A percentile compares a stretch with the other conserved stretches of the same genome.
Evolutionary conservation across 2,113 vertebrate species (phyloP).

Genomic region (Nycticryphes semicollaris): DNA sequence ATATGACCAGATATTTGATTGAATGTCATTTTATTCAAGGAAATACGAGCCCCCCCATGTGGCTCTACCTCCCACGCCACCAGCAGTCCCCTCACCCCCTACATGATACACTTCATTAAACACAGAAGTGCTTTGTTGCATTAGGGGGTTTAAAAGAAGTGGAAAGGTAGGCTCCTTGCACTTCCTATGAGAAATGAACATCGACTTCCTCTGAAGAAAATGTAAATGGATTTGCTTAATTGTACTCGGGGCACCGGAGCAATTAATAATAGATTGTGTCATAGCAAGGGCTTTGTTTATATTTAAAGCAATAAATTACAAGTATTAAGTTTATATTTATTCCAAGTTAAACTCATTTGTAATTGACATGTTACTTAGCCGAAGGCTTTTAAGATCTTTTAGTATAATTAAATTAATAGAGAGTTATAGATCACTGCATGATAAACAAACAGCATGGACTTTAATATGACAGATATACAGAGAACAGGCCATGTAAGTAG

Average conservation of each 20-base stretch:
- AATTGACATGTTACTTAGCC: slow-evolving; percentile 97
- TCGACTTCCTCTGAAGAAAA: slow-evolving; percentile 85
- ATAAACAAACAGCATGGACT: slow-evolving; percentile 91
- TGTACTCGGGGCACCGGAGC: slow-evolving; percentile 82
- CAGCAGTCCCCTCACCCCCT: neutral
- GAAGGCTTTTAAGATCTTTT: slow-evolving; percentile 96
- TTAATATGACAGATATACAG: slow-evolving; percentile 90
- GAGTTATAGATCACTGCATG: slow-evolving; percentile 93
- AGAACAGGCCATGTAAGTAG: slow-evolving; percentile 83
- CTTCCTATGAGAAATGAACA: slow-evolving; percentile 86
- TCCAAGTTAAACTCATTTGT: slow-evolving; percentile 94
- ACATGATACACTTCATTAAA: slow-evolving; percentile 39
- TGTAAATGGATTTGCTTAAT: slow-evolving; percentile 91
- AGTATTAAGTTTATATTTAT: slow-evolving; percentile 96
- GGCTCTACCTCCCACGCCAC: neutral
- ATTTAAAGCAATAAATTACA: slow-evolving; percentile 93
- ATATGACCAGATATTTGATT: neutral
- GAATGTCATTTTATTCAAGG: neutral
- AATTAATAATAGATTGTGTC: slow-evolving; percentile 97
- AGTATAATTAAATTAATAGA: slow-evolving; percentile 96
- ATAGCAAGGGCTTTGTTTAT: slow-evolving; percentile 84
- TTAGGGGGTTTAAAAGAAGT: slow-evolving; percentile 42
- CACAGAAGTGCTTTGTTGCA: slow-evolving; percentile 67
- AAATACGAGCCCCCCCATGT: neutral
- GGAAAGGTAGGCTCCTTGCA: slow-evolving; percentile 44